Evolutionary conservation across 1,140 invertebrate species (phyloP).

Genomic region (Bathynomus jamesi): DNA sequence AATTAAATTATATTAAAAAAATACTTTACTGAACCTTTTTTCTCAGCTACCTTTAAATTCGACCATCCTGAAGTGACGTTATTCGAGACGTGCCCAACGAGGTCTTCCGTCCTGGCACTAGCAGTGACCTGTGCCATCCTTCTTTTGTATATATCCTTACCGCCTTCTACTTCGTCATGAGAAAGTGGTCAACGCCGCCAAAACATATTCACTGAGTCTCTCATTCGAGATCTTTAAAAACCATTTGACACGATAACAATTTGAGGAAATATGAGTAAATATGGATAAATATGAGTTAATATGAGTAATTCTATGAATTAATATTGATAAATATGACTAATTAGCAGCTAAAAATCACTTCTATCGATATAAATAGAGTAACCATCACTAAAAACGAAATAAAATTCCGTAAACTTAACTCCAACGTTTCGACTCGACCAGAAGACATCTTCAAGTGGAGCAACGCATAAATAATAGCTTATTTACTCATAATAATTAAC

Average conservation of each 20-base stretch:
- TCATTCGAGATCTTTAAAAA: background rate
- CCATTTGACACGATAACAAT: background rate
- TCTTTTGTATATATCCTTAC: constrained; percentile 80
- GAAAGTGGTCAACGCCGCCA: constrained; percentile 73
- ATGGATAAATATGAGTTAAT: too few species aligned
- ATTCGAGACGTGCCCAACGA: constrained; percentile 62
- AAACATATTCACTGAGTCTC: constrained; percentile 45
- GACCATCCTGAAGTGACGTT: constrained; percentile 28
- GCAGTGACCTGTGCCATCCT: constrained; percentile 81
- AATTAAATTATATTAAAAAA: too few species aligned
- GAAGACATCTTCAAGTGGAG: too few species aligned
- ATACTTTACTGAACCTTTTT: background rate
- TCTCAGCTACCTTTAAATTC: constrained; percentile 18
- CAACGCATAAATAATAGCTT: too few species aligned
- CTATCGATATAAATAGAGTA: too few species aligned
- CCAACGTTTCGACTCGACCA: too few species aligned
- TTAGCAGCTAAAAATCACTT: too few species aligned
- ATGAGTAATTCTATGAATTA: background rate
- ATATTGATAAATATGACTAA: background rate
- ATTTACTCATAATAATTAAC: too few species aligned
- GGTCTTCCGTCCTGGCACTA: constrained; percentile 75
- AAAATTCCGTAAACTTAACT: too few species aligned
- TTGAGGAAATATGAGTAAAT: background rate
- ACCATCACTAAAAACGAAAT: too few species aligned
- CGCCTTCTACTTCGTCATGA: constrained; percentile 82